These are phyloP conservation scores for Magallana nippona DNA, from an alignment of 2,888 invertebrate genomes.

Conservation along the genomic window DNA sequence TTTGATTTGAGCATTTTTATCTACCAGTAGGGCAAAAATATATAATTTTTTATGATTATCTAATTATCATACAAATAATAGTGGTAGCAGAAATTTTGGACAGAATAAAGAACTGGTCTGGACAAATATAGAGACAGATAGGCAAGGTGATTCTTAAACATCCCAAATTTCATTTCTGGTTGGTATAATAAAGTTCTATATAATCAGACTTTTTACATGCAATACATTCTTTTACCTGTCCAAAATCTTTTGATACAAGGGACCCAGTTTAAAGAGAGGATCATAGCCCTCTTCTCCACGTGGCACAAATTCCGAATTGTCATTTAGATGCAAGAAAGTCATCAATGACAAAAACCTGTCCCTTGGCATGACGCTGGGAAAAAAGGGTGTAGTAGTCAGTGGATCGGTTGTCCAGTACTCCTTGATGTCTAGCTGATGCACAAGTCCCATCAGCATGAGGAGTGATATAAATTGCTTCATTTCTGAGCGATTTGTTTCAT, in stretches of 20 bases:
- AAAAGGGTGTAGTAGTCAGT: slow-evolving; percentile 50
- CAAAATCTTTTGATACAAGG: slow-evolving; percentile 43
- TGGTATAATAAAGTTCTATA: no score
- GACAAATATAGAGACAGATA: no score
- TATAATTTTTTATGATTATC: no score
- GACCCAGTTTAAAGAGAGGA: slow-evolving; percentile 51
- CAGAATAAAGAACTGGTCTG: no score
- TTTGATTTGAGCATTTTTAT: no score
- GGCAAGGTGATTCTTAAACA: no score
- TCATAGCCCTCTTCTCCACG: slow-evolving; percentile 47
- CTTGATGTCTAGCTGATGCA: slow-evolving; percentile 44
- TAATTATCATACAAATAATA: no score
- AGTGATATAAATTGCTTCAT: slow-evolving; percentile 48
- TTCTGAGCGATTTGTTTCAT: slow-evolving; percentile 40
- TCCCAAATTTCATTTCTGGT: no score
- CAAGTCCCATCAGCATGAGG: slow-evolving; percentile 47
- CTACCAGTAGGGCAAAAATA: no score
- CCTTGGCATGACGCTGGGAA: slow-evolving; percentile 41
- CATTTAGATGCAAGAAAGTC: slow-evolving; percentile 48
- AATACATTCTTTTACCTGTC: background rate
- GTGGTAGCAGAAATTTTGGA: no score
- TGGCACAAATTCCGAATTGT: slow-evolving; percentile 39
- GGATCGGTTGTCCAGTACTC: slow-evolving; percentile 50
- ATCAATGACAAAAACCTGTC: slow-evolving; percentile 49
- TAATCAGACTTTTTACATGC: no score